Percentiles rank a stretch among this genome's conserved stretches.
Conservation (phyloP, 2,113 vertebrate species). For the Mus spicilegus region DNA sequence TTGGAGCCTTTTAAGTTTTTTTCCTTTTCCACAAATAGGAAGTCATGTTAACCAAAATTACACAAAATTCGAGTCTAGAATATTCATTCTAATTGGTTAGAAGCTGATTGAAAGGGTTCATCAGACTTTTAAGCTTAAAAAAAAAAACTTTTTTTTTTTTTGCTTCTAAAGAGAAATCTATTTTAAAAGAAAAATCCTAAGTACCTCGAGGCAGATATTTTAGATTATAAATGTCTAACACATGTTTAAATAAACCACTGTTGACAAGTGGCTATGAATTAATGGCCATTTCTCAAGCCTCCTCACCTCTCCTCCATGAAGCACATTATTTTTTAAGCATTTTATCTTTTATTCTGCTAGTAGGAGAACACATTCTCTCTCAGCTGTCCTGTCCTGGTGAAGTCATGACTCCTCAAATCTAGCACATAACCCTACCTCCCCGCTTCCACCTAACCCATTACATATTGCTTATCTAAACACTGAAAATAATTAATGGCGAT, state of each 20-base stretch:
- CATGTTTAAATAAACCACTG: conserved; percentile 68
- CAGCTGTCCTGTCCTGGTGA: conserved; percentile 65
- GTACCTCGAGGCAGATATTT: conserved; percentile 46
- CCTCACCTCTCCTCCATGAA: conserved; percentile 65
- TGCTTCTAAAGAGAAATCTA: conserved; percentile 27
- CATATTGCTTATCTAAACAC: conserved; percentile 66
- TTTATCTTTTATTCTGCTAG: conserved; percentile 74
- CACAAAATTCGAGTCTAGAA: conserved; percentile 59
- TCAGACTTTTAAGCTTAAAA: conserved; percentile 49
- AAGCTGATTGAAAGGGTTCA: conserved; percentile 44
- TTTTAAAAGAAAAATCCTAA: conserved; percentile 68
- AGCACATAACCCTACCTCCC: neutral
- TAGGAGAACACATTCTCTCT: conserved; percentile 70
- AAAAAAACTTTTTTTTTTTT: neutral
- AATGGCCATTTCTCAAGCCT: conserved; percentile 52
- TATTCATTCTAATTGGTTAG: conserved; percentile 41
- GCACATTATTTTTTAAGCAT: conserved; percentile 8
- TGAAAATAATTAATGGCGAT: conserved; percentile 80
- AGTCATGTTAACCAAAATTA: conserved; percentile 52
- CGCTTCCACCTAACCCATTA: conserved; percentile 57
- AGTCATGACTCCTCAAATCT: conserved; percentile 50
- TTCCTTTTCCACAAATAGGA: conserved; percentile 51
- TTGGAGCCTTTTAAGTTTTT: conserved; percentile 49
- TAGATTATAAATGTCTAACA: conserved; percentile 73
- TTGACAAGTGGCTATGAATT: conserved; percentile 60